Base-by-base conservation (phyloP, 2,888 invertebrate species). In the Drosophila nigricruria region DNA sequence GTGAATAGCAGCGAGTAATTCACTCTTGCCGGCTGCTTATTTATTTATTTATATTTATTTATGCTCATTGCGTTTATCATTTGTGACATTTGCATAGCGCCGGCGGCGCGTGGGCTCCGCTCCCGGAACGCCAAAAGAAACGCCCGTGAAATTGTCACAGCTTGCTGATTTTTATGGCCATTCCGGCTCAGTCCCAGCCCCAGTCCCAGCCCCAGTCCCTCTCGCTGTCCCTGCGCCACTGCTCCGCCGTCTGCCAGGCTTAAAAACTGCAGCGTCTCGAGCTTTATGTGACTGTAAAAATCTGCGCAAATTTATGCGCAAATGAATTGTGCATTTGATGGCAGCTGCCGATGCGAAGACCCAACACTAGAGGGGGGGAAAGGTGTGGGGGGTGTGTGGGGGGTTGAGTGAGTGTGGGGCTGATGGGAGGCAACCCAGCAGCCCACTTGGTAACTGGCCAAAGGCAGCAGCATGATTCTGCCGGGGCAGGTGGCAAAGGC, bases 21-120 rank as follows among this genome's bases (percentile, higher is more conserved):
- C 65, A 65, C 65, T 53, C 32, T 43, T 40, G 58, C 45, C 50
- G 27, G 65, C 50, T 30, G 45, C 16, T 45, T 45, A 34, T 45
- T 45, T 45, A 57, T 58, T 50, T 79, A 45, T 52, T 52, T 69
- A 89, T 89, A 82, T 82, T 85, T 90, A 85, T 90, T 85, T 90
- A 90, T 85, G 83, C 71, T 87, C 90, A 75, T 88, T 88, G 90
- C 90, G 90, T 85, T 85, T 85, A 90, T 85, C 85, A 90, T 85
- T 90, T 75, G 87, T 90, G 85, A 85, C 90, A 90, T 88, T 90
- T 86, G 89, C 89, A 90, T 75, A 90, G 85, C 89, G 90, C 87
- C 90, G 69, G 81, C 71, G 70, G 62, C 70, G 84, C 80, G 83
- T 79, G 79, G 79, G 81, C 56, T 66, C 56, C 64, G 83, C 79